These are phyloP conservation scores for Seira sanloemensis DNA, from an alignment of 2,888 invertebrate genomes.

Conservation along the genomic window DNA sequence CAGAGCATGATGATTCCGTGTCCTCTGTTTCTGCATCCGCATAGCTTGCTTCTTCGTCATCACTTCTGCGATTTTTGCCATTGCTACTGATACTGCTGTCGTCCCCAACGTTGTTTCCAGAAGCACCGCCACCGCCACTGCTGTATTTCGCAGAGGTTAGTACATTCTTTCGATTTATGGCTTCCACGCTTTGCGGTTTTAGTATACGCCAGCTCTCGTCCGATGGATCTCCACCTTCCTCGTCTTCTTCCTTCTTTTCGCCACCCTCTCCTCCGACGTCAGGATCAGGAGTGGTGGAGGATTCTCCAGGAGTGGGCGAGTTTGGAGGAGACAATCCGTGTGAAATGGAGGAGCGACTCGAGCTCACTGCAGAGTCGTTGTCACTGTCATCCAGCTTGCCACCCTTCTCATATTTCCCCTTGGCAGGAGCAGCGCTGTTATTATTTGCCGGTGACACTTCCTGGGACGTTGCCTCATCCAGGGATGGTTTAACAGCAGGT, in stretches of 20 bases:
- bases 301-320: slow-evolving; percentile 82
- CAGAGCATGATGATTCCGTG: slow-evolving; percentile 72
- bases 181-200: slow-evolving; percentile 88
- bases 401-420: slow-evolving; percentile 54
- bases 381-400: slow-evolving; percentile 82
- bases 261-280: slow-evolving; percentile 42
- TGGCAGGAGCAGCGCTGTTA: slow-evolving; percentile 11
- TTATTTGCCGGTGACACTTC: slow-evolving; percentile 75
- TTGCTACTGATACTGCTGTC: slow-evolving; percentile 85
- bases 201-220: slow-evolving; percentile 79
- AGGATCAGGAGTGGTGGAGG: slow-evolving; percentile 70
- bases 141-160: slow-evolving; percentile 90
- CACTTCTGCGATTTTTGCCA: slow-evolving; percentile 79
- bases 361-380: slow-evolving; percentile 92
- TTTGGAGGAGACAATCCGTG: slow-evolving; percentile 85
- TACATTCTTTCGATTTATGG: slow-evolving; percentile 90
- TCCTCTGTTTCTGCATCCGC: slow-evolving; percentile 72
- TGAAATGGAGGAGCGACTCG: slow-evolving; percentile 87
- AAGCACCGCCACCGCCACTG: slow-evolving; percentile 80
- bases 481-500: slow-evolving; percentile 53
- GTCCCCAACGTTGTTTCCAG: slow-evolving; percentile 77
- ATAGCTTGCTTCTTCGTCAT: slow-evolving; percentile 75
- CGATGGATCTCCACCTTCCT: slow-evolving; percentile 47
- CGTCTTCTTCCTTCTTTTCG: slow-evolving; percentile 35
- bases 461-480: slow-evolving; percentile 55